Base-by-base conservation (phyloP, 2,113 vertebrate species). In the Engystomops pustulosus region DNA sequence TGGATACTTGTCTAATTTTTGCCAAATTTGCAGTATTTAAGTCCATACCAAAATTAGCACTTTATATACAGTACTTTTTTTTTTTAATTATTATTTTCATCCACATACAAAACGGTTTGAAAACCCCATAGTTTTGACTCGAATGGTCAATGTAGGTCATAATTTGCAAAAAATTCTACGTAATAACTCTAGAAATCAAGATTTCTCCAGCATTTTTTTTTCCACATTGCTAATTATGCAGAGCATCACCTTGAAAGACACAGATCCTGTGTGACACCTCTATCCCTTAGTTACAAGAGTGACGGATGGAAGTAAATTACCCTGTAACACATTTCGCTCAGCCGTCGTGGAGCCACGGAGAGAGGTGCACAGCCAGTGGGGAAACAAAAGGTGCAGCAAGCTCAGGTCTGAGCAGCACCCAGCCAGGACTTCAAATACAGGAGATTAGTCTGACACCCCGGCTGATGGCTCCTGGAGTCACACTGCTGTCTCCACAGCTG, bases 351-450 rank as follows among this genome's bases (percentile, higher is more conserved):
- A 82, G 80, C 80, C 80, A 20, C 51, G 2, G 36, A 25, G 36
- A 71, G 34, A 9, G 6, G 14, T 12, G 30, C 65, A 69, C 44
- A 71, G 49, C 18, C 67, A 45, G 51, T 60, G 47, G 23, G 17
- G 74, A 55, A 72, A 71, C 34, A 53, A 51, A 23, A 41, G 49
- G 49, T 60, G 47, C 51, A 69, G 36, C 69, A 17, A 25, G 20
- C n/a, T 55, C 32, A 44, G 41, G 45, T 11, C 18, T 51, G 6
- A 70, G 5, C 25, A 18, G 25, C 45, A 15, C 27, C 69, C 49
- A 71, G 20, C 65, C 62, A 34, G 58, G 68, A 72, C 80, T 55
- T 72, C 68, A 72, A 72, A 82, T 81, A 72, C 60, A 38, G 34
- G 11, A 27, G 47, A 55, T 58, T 81, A 55, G 68, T 72, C 34